phyloP scores from a whole-genome alignment of 2,797 vertebrate genomes.

The Myiotriccus ornatus region DNA sequence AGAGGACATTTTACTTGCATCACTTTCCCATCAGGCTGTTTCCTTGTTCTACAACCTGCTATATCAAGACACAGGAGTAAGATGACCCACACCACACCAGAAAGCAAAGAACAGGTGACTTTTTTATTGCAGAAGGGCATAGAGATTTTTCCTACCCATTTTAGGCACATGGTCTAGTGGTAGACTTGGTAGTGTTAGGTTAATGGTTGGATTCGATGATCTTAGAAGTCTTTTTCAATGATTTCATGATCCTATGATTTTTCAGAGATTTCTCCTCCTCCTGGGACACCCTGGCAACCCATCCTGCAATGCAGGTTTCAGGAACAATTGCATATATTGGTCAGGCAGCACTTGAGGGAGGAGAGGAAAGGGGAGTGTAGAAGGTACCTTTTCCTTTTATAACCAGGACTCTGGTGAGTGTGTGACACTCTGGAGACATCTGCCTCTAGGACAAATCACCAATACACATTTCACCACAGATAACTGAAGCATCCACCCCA shows the following conservation, averaged over 20 bases:
- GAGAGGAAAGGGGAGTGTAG: not conserved
- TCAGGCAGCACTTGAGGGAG: not conserved
- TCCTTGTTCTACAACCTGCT: not conserved
- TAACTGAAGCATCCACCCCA: not conserved
- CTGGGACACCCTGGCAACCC: not conserved
- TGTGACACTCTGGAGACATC: not conserved
- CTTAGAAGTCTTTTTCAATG: not conserved
- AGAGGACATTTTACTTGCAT: not conserved
- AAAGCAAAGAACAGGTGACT: not conserved
- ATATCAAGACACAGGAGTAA: not conserved
- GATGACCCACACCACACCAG: not conserved
- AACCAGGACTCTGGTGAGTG: not conserved
- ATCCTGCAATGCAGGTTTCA: not conserved
- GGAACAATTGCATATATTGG: not conserved
- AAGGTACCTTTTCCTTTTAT: not conserved
- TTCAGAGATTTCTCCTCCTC: not conserved
- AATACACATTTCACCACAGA: not conserved
- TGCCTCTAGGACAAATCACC: not conserved
- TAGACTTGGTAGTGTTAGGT: not conserved
- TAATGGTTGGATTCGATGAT: accelerated
- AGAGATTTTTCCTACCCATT: not conserved
- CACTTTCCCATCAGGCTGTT: not conserved
- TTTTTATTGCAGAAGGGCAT: not conserved
- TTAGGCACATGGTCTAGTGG: not conserved
- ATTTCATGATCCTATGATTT: not conserved